A percentile compares a stretch with the other conserved stretches of the same genome.
Conservation (phyloP, 2,888 invertebrate genomes). For the Caenorhabditis sp. region DNA sequence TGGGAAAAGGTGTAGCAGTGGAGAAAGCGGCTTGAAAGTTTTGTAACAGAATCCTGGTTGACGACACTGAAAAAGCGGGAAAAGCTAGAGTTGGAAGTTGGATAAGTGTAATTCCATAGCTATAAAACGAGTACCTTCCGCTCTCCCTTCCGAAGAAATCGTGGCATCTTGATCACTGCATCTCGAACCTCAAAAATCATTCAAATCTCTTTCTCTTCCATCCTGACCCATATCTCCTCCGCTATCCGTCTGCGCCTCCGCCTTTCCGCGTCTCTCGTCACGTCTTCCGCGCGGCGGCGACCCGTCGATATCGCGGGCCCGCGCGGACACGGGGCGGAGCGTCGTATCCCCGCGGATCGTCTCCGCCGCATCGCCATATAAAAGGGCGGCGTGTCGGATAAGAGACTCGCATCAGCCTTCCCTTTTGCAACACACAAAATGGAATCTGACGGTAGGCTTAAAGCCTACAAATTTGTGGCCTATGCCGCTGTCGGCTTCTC, state of each 20-base stretch:
- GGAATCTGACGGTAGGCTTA: slow-evolving; percentile 78
- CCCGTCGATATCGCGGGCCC: slow-evolving; percentile 39
- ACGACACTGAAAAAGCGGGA: no score
- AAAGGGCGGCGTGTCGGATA: slow-evolving; percentile 16
- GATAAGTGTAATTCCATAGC: no score
- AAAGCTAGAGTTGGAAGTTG: no score
- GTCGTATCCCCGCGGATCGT: slow-evolving; percentile 33
- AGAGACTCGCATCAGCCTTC: slow-evolving; percentile 49
- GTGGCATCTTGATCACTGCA: no score
- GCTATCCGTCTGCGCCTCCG: slow-evolving; percentile 11
- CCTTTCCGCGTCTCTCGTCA: slow-evolving; percentile 38
- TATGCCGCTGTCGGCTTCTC: slow-evolving; percentile 79
- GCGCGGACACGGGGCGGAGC: slow-evolving; percentile 39
- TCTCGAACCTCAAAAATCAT: slow-evolving; percentile 50
- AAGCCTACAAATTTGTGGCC: slow-evolving; percentile 79
- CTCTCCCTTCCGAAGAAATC: background rate
- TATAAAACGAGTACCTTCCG: no score
- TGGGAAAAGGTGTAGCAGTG: no score
- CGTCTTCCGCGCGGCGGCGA: slow-evolving; percentile 37
- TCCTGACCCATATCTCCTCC: slow-evolving; percentile 49
- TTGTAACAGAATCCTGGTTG: no score
- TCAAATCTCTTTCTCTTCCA: slow-evolving; percentile 29
- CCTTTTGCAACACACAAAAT: slow-evolving; percentile 48
- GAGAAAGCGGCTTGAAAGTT: no score
- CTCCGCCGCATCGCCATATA: slow-evolving; percentile 3